phyloP scores from a whole-genome alignment of 2,888 invertebrate species.

The Seira sanloemensis region DNA sequence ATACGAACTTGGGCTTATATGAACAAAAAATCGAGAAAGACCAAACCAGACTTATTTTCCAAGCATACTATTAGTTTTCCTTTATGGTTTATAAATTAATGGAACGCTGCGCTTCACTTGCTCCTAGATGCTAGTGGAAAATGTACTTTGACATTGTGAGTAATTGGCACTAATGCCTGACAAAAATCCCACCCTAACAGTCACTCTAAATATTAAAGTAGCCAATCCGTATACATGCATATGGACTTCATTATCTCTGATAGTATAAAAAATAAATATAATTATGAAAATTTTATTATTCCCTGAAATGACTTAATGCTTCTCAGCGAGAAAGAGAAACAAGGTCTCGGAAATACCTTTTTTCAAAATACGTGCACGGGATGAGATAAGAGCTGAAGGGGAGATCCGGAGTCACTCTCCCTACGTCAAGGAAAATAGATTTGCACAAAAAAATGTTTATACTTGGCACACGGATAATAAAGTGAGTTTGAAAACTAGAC shows the following conservation, averaged over 20 bases:
- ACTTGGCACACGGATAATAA: background rate
- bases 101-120: conserved; percentile 15
- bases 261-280: no score
- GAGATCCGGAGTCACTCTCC: background rate
- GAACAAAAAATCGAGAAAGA: background rate
- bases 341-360: background rate
- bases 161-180: conserved; percentile 47
- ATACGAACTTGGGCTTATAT: background rate
- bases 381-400: background rate
- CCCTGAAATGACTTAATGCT: no score
- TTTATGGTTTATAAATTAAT: conserved; percentile 17
- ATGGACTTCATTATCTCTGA: no score
- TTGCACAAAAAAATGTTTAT: background rate
- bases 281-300: no score
- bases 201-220: conserved; percentile 9
- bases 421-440: no score
- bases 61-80: conserved; percentile 15
- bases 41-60: background rate
- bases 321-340: no score
- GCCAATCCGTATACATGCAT: no score
- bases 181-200: conserved; percentile 40
- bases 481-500: background rate
- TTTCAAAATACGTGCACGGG: background rate
- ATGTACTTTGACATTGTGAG: conserved; percentile 38
- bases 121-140: conserved; percentile 29